Conservation (phyloP, 1,140 invertebrate genomes). For the Aphaenogaster floridana region DNA sequence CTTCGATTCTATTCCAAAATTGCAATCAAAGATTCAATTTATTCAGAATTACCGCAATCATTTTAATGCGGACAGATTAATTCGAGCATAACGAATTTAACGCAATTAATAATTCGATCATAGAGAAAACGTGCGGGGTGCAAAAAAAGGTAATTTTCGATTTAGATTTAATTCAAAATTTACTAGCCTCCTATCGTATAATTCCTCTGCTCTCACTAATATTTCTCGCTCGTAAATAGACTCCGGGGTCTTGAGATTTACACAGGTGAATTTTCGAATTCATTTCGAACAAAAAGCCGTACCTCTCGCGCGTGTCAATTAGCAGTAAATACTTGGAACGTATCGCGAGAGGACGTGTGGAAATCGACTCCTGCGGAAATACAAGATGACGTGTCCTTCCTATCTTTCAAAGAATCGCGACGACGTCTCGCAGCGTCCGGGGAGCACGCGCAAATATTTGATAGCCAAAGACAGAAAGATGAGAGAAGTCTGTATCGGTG, state of each 20-base stretch:
- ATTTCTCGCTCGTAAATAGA: neutral
- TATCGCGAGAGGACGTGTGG: neutral
- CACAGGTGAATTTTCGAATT: constrained; percentile 25
- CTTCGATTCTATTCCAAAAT: neutral
- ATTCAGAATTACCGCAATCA: neutral
- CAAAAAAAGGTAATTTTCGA: neutral
- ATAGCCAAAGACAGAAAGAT: neutral
- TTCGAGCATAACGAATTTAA: neutral
- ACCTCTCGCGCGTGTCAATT: neutral
- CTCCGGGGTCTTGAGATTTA: neutral
- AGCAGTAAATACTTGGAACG: constrained; percentile 3
- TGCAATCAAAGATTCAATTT: neutral
- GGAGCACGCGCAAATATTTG: constrained; percentile 44
- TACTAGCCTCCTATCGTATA: neutral
- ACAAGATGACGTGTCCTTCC: neutral
- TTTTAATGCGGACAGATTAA: neutral
- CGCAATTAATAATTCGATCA: neutral
- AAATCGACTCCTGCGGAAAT: neutral
- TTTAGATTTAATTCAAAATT: neutral
- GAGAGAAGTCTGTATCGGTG: neutral
- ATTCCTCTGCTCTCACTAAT: neutral
- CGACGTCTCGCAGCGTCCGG: neutral
- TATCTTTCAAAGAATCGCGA: neutral
- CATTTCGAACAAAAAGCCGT: neutral
- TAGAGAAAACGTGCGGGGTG: neutral